Percentiles rank a stretch among this genome's conserved stretches.
Evolutionary conservation across 2,797 vertebrate genomes (phyloP).

Genomic region (Cirrhinus molitorella): DNA sequence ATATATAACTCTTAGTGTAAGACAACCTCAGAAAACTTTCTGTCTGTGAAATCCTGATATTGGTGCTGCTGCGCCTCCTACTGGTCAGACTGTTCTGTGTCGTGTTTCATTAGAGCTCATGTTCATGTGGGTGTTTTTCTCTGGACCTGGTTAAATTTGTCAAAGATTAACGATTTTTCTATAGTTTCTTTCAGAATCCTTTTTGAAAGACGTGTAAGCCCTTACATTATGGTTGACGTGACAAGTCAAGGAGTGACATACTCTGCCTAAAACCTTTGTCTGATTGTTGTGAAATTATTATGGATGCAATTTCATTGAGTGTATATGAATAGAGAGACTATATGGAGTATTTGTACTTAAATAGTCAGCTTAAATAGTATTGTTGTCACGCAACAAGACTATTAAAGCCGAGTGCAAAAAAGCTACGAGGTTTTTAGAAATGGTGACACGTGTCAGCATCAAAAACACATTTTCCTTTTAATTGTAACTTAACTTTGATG

Average conservation of each 20-base stretch:
- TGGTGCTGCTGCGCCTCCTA: conserved; percentile 44
- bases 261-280: not conserved
- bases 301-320: not conserved
- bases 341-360: not conserved
- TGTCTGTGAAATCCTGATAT: not conserved
- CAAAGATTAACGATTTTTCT: not conserved
- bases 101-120: not conserved
- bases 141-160: not conserved
- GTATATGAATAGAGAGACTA: not conserved
- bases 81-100: not conserved
- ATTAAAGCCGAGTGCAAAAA: not conserved
- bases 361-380: no score
- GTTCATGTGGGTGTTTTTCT: not conserved
- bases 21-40: not conserved
- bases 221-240: not conserved
- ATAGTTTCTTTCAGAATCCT: not conserved
- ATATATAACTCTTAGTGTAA: not conserved
- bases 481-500: not conserved
- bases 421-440: not conserved
- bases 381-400: not conserved
- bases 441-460: not conserved
- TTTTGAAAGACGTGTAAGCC: not conserved
- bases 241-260: not conserved
- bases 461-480: not conserved
- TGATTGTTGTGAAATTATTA: not conserved